Evolutionary conservation across 1,140 invertebrate genomes (phyloP).

Genomic region (Brachionus sp.): DNA sequence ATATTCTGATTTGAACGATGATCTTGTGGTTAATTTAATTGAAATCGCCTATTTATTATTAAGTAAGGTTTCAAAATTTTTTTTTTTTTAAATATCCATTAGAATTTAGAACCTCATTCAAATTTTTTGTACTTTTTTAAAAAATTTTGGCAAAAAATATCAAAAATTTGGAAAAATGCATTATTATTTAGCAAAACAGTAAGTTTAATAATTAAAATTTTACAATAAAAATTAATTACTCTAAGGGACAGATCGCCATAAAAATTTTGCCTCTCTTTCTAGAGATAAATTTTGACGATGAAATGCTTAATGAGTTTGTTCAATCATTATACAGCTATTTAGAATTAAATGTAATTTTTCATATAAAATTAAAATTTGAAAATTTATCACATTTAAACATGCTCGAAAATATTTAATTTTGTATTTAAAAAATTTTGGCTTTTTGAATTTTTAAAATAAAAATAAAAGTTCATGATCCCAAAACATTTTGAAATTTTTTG

Average conservation of each 20-base stretch:
- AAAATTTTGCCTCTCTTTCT: background rate
- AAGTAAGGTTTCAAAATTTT: background rate
- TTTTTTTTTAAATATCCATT: background rate
- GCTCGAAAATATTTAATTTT: too few relatives aligned
- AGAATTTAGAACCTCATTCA: background rate
- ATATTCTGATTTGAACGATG: background rate
- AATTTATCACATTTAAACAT: too few relatives aligned
- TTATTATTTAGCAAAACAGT: background rate
- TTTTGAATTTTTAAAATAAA: too few relatives aligned
- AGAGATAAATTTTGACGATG: background rate
- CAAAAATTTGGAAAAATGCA: background rate
- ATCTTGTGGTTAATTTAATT: background rate
- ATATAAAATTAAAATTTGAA: too few relatives aligned
- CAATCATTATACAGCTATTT: background rate
- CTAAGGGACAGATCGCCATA: background rate
- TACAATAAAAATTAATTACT: too few relatives aligned
- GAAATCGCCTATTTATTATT: background rate
- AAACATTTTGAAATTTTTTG: background rate
- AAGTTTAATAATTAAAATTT: background rate
- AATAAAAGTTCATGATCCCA: too few relatives aligned
- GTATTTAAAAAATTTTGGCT: too few relatives aligned
- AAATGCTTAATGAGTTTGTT: background rate
- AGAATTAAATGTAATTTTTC: background rate
- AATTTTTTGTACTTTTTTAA: background rate
- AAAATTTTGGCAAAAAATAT: background rate